Evolutionary conservation across 2,113 vertebrate species (phyloP).

Genomic region (Romanogobio albipinnatus): DNA sequence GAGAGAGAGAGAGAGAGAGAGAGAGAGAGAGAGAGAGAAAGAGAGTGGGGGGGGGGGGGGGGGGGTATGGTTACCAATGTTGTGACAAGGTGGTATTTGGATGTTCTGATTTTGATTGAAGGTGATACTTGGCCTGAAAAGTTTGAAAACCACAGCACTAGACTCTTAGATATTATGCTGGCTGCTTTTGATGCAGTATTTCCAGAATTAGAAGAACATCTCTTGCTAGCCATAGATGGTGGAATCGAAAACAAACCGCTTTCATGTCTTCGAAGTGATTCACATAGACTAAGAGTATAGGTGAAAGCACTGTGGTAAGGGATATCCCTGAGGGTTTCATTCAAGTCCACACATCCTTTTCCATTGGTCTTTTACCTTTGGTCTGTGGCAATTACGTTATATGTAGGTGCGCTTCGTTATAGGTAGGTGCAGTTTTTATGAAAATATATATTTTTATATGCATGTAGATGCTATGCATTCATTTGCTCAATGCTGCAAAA

Average conservation of each 20-base stretch:
- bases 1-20: too few relatives aligned
- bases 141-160: not conserved
- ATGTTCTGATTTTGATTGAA: not conserved
- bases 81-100: not conserved
- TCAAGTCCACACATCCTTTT: too few relatives aligned
- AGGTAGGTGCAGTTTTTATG: too few relatives aligned
- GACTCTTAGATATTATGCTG: not conserved
- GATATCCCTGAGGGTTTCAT: too few relatives aligned
- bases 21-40: too few relatives aligned
- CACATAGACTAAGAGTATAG: conserved; percentile 10
- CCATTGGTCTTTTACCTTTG: too few relatives aligned
- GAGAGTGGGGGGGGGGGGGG: too few relatives aligned
- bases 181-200: not conserved
- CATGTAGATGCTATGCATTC: too few relatives aligned
- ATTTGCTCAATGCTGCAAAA: too few relatives aligned
- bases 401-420: too few relatives aligned
- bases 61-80: not conserved
- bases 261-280: conserved; percentile 40
- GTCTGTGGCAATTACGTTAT: too few relatives aligned
- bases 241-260: conserved; percentile 31
- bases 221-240: conserved; percentile 21
- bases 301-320: conserved; percentile 50
- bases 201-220: conserved; percentile 3
- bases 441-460: too few relatives aligned
- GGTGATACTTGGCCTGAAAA: not conserved